phyloP scores from a whole-genome alignment of 2,797 vertebrate genomes.

The Cryptoprocta ferox region DNA sequence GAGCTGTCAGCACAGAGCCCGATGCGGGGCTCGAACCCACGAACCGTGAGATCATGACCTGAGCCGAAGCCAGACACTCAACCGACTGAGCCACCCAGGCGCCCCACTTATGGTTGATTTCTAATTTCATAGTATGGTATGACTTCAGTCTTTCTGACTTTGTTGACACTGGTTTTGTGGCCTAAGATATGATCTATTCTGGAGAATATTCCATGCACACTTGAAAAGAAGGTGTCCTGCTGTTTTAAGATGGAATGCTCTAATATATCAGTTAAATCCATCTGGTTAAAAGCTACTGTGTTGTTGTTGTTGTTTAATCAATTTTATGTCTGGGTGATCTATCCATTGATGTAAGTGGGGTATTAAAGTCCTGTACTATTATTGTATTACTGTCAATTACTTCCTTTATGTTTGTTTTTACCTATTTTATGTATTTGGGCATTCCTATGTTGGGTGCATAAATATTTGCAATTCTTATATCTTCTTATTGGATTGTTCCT shows the following conservation, averaged over 20 bases:
- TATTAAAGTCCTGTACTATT: not conserved
- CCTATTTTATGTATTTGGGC: not conserved
- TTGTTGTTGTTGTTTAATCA: not conserved
- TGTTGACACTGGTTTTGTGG: not conserved
- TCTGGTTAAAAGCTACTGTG: not conserved
- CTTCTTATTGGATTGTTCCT: not conserved
- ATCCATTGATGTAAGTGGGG: not conserved
- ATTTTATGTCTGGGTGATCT: not conserved
- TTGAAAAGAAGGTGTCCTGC: not conserved
- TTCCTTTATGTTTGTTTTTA: not conserved
- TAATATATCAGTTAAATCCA: not conserved
- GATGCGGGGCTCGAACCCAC: too few relatives aligned
- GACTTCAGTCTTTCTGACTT: not conserved
- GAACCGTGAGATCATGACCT: too few relatives aligned
- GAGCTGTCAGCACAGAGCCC: too few relatives aligned
- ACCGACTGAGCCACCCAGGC: too few relatives aligned
- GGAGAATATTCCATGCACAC: not conserved
- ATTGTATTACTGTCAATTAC: not conserved
- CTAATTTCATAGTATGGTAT: not conserved
- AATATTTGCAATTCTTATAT: not conserved
- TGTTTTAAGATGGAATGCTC: not conserved
- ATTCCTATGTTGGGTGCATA: not conserved
- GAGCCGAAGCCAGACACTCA: too few relatives aligned
- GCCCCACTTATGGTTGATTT: too few relatives aligned
- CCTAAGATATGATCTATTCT: not conserved